Percentiles rank a stretch among this genome's conserved stretches.
phyloP scores from a whole-genome alignment of 2,113 vertebrate genomes.

The Hyla sarda region DNA sequence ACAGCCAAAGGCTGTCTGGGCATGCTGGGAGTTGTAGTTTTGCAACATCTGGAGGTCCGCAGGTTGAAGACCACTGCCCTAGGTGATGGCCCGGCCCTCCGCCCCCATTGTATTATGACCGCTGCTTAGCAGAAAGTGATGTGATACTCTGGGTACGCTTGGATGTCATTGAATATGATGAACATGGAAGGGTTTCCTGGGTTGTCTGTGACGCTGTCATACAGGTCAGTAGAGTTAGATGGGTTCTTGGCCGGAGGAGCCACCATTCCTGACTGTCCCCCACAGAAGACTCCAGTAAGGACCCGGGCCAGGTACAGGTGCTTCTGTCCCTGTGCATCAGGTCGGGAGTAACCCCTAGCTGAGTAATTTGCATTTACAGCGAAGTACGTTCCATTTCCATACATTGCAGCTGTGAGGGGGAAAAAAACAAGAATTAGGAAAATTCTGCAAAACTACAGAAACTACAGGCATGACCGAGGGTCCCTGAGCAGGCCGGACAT shows the following conservation, averaged over 20 bases:
- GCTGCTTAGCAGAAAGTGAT: slow-evolving; percentile 75
- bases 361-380: slow-evolving; percentile 78
- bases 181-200: slow-evolving; percentile 66
- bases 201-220: slow-evolving; percentile 79
- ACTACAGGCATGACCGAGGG: too few relatives aligned
- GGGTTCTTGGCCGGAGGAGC: slow-evolving; percentile 69
- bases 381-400: slow-evolving; percentile 84
- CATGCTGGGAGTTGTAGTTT: too few relatives aligned
- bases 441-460: background rate
- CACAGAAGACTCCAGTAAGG: slow-evolving; percentile 75
- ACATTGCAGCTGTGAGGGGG: slow-evolving; percentile 67
- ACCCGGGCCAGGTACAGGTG: slow-evolving; percentile 80
- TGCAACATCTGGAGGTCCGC: too few relatives aligned
- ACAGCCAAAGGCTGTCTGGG: too few relatives aligned
- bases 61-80: too few relatives aligned
- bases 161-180: slow-evolving; percentile 80
- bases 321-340: slow-evolving; percentile 66
- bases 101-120: too few relatives aligned
- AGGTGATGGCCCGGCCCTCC: too few relatives aligned
- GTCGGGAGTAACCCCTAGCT: slow-evolving; percentile 69
- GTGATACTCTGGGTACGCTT: slow-evolving; percentile 85
- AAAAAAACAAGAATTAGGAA: background rate
- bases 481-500: too few relatives aligned
- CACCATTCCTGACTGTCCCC: slow-evolving; percentile 59
- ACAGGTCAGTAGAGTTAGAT: slow-evolving; percentile 60